Conservation (phyloP, 2,113 vertebrate species). For the Harpagus bidentatus region DNA sequence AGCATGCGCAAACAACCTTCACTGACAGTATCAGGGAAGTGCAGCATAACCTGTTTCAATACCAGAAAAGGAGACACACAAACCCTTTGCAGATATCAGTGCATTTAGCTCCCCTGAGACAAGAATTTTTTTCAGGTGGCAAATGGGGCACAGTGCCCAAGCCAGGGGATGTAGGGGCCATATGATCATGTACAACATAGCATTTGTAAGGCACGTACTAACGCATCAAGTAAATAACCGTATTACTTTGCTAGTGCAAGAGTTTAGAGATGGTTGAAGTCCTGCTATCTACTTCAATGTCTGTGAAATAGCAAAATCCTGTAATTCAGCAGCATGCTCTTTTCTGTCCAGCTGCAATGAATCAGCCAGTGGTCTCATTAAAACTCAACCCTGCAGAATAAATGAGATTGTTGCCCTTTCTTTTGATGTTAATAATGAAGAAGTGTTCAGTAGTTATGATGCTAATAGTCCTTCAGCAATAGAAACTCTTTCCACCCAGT, state of each 20-base stretch:
- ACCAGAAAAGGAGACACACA: neutral
- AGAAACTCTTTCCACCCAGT: neutral
- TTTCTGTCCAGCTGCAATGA: conserved; percentile 15
- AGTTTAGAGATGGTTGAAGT: neutral
- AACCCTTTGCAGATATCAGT: neutral
- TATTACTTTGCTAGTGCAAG: neutral
- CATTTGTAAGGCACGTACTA: neutral
- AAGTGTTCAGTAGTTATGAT: neutral
- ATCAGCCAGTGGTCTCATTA: neutral
- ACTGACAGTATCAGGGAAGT: neutral
- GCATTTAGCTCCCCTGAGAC: neutral
- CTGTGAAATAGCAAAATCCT: neutral
- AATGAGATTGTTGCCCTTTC: neutral
- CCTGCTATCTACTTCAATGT: neutral
- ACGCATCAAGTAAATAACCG: neutral
- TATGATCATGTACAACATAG: neutral
- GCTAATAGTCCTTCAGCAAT: neutral
- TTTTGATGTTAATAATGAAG: neutral
- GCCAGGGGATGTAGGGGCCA: neutral
- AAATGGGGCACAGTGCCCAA: neutral
- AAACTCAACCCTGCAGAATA: neutral
- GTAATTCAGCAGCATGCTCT: neutral
- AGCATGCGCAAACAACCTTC: neutral
- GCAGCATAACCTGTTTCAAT: neutral
- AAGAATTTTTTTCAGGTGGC: neutral